Base-by-base conservation (phyloP, 2,888 invertebrate species). In the Poecilobothrus nobilitatus region DNA sequence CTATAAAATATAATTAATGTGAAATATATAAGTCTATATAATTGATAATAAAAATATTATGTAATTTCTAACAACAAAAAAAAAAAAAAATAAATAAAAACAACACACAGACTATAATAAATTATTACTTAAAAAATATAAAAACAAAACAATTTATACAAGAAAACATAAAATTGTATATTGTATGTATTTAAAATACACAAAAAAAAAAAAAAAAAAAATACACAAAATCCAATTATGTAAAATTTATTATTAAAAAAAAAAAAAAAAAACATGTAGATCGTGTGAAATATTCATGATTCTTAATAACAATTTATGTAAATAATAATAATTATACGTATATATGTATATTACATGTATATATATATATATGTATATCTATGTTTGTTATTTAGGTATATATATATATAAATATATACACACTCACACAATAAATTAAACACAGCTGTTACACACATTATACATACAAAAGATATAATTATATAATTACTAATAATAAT, bases 291-390 rank as follows among this genome's bases (percentile, higher is more conserved):
- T n/a, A n/a, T n/a, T n/a, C n/a, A n/a, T 70, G 67, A 70, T 68
- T 70, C 65, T 64, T 69, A 62, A 72, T 69, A 72, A 66, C 21
- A 63, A 70, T 71, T 69, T 27, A 27, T 27, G 27, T 27, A 27
- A 27, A 27, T 27, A 27, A 27, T 4, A 27, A 27, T 27, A 27
- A 27, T 5, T 4, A 27, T 27, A 27, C 27, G 27, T 27, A 27
- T 27, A 63, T 71, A 71, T 72, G 70, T 53, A 53, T 71, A 72
- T 71, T 68, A 71, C 70, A 72, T 69, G 68, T 53, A 72, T 71
- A 70, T 72, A 71, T 70, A 69, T 65, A 71, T n/a, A 53, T 69
- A 72, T 71, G 67, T 68, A 72, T 69, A 27, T 72, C 15, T 53
- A 53, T 53, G 18, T 53, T 53, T 53, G 53, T 53, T 53, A 53